Evolutionary conservation across 2,113 vertebrate species (phyloP).

Genomic region (human (Homo sapiens)): DNA sequence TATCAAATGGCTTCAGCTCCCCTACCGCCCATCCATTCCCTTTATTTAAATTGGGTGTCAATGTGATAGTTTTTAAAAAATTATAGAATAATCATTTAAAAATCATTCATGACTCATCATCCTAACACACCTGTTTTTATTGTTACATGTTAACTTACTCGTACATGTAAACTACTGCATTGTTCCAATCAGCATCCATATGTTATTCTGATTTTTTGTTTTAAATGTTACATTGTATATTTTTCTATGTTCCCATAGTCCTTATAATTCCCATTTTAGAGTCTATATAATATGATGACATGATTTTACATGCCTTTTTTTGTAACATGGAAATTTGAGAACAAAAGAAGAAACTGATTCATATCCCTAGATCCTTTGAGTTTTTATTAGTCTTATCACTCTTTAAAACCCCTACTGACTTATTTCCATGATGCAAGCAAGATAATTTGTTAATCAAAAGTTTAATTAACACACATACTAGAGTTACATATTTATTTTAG

Average conservation of each 20-base stretch:
- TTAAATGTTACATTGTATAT: neutral
- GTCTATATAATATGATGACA: neutral
- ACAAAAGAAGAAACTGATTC: neutral
- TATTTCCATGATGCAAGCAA: constrained; percentile 7
- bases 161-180: neutral
- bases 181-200: neutral
- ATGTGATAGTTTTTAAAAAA: neutral
- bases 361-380: neutral
- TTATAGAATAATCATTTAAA: neutral
- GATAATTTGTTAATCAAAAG: neutral
- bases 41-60: neutral
- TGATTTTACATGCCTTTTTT: constrained; percentile 18
- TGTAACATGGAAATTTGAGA: neutral
- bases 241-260: neutral
- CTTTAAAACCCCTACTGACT: neutral
- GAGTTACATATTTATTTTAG: constrained; percentile 32
- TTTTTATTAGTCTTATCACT: constrained; percentile 1
- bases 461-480: neutral
- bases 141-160: neutral
- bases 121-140: neutral
- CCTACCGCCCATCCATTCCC: fast-evolving
- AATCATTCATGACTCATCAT: neutral
- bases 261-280: neutral
- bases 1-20: neutral
- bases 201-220: neutral